Conservation (phyloP, 2,113 vertebrate species). For the Tachysurus fulvidraco region DNA sequence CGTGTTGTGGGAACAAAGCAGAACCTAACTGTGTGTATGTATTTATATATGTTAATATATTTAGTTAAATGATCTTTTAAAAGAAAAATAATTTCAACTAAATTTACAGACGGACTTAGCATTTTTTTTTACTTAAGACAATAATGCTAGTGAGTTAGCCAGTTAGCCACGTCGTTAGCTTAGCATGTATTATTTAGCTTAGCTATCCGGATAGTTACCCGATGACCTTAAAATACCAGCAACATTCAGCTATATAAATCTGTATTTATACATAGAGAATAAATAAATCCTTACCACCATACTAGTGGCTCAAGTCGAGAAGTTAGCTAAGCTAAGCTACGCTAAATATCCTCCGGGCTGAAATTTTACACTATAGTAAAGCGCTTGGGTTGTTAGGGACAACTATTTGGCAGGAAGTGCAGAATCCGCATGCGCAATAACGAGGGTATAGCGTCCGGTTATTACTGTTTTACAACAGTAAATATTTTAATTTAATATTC, state of each 20-base stretch:
- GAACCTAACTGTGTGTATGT: not conserved
- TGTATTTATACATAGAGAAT: not conserved
- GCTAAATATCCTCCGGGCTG: conserved; percentile 2
- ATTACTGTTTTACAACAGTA: not conserved
- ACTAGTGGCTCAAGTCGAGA: not conserved
- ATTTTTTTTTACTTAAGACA: not conserved
- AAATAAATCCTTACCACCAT: conserved; percentile 18
- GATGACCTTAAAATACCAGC: not conserved
- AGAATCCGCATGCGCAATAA: conserved; percentile 60
- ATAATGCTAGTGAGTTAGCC: not conserved
- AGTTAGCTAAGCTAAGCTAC: conserved; percentile 7
- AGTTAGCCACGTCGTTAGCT: conserved; percentile 12
- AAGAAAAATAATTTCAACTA: not conserved
- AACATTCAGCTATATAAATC: not conserved
- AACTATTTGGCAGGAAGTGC: conserved; percentile 36
- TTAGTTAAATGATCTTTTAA: not conserved
- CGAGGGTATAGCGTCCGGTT: not conserved
- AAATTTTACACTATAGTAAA: conserved; percentile 29
- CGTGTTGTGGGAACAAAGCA: not conserved
- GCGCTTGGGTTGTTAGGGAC: conserved; percentile 42
- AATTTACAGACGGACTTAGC: no score
- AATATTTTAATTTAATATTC: not conserved
- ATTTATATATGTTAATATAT: not conserved
- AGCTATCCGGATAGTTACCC: not conserved
- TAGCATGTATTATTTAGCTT: not conserved